Evolutionary conservation across 2,797 vertebrate species (phyloP), one percentile per base, ranked within the genome.

Genomic region (Sphenopsis melanotis): DNA sequence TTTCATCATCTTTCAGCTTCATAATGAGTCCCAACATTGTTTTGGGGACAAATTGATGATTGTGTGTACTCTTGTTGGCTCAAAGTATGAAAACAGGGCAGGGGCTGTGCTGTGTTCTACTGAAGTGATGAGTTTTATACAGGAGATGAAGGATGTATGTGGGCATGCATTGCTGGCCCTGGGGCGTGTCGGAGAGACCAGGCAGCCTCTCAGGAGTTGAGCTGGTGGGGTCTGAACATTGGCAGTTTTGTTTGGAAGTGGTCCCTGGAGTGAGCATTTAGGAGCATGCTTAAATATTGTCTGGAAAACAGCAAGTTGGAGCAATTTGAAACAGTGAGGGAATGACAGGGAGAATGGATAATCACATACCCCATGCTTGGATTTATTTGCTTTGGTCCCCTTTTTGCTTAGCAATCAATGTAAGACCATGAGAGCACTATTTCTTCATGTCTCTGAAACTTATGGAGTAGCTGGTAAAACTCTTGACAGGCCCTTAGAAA

Each of bases 151-250:
- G n/a, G 8, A 6, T 57, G 0, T 5, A 1, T 0, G 1, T 36
- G 42, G 32, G 11, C 34, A 10, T 24, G 11, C 0, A 0, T 19
- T 41, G 11, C 29, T 19, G 21, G 49, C 12, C 26, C 26, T 76
- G 26, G 0, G 0, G 17, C 0, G 0, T 52, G 23, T 22, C 15
- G n/a, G 27, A 57, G 42, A n/a, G n/a, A 16, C 37, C 32, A 24
- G 46, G 30, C 49, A 88, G 10, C 37, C 26, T 41, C 57, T 15
- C 46, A 2, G 42, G 53, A 75, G 19, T 26, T 42, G 69, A 78
- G 57, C 46, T 75, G 44, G 13, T 85, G 53, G 60, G 26, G 46
- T 80, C 21, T 36, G 57, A 59, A 66, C 0, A 0, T 10, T 39
- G 55, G 29, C 12, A 30, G 15, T 52, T 91, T 60, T 70, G 8